These are phyloP conservation scores for Anabacerthia variegaticeps DNA, from an alignment of 2,797 vertebrate genomes.

Conservation along the genomic window DNA sequence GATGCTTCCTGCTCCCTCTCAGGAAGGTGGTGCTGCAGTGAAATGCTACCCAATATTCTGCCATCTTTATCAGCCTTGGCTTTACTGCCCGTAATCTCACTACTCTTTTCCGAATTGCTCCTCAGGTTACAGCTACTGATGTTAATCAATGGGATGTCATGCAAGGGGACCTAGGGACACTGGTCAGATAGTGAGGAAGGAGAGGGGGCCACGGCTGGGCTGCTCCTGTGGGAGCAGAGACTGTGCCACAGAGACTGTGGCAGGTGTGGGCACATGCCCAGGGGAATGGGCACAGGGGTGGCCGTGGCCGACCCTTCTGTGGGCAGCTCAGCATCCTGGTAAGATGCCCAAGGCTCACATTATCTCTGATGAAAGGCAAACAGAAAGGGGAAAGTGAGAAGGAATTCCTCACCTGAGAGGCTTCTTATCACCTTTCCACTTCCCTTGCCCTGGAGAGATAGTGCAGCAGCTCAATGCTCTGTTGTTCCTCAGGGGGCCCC, in stretches of 20 bases:
- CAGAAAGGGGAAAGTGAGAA: conserved; percentile 76
- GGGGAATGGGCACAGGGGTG: fast-evolving
- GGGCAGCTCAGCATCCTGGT: background rate
- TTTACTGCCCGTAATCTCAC: conserved; percentile 30
- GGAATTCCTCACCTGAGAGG: conserved; percentile 63
- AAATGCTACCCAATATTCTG: background rate
- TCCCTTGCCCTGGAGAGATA: conserved; percentile 70
- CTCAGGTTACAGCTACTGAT: conserved; percentile 63
- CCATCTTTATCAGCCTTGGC: conserved; percentile 25
- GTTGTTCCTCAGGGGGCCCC: conserved; percentile 66
- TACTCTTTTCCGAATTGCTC: conserved; percentile 49
- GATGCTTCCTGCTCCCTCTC: background rate
- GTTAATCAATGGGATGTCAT: background rate
- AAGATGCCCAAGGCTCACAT: background rate
- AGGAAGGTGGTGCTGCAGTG: background rate
- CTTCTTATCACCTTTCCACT: conserved; percentile 74
- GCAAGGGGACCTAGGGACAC: background rate
- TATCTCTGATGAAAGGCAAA: conserved; percentile 72
- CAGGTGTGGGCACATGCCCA: fast-evolving
- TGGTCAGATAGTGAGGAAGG: background rate
- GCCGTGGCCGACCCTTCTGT: background rate
- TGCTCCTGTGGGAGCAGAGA: background rate
- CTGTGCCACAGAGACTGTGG: background rate
- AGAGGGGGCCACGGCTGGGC: background rate
- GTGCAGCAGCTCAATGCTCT: conserved; percentile 64